A percentile compares a stretch with the other conserved stretches of the same genome.
phyloP scores from a whole-genome alignment of 2,888 invertebrate genomes.

The Pseudoips prasinana region DNA sequence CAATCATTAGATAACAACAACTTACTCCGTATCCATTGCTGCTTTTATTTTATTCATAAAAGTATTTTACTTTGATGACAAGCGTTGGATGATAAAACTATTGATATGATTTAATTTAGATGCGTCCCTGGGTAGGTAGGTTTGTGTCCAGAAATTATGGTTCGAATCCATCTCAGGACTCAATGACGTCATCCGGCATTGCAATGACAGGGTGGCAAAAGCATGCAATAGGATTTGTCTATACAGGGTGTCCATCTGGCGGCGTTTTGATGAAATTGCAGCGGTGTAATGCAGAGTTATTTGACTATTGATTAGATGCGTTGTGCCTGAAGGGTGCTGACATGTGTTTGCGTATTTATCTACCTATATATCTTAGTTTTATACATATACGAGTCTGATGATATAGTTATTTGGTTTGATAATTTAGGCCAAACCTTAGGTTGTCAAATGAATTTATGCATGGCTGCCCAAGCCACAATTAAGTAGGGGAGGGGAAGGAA shows the following conservation, averaged over 20 bases:
- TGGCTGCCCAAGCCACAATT: too few relatives aligned
- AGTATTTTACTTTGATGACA: background rate
- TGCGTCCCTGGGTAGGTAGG: constrained; percentile 27
- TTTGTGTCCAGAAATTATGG: constrained; percentile 74
- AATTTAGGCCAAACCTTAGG: too few relatives aligned
- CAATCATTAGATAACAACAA: constrained; percentile 5
- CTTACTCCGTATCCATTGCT: constrained; percentile 36
- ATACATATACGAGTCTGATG: too few relatives aligned
- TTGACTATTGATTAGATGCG: constrained; percentile 43
- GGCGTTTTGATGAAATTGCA: constrained; percentile 44
- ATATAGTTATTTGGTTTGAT: too few relatives aligned
- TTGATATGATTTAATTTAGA: constrained; percentile 3
- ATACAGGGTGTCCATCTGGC: constrained; percentile 36
- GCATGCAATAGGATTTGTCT: constrained; percentile 55
- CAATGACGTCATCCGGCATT: constrained; percentile 76
- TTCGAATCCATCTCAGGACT: constrained; percentile 73
- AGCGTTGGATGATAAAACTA: constrained; percentile 39
- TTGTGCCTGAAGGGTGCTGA: constrained; percentile 17
- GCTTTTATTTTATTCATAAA: constrained; percentile 1
- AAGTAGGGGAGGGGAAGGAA: too few relatives aligned
- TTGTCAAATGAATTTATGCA: too few relatives aligned
- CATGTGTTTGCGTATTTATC: too few relatives aligned
- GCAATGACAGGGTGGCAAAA: constrained; percentile 74
- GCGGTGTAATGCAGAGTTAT: constrained; percentile 43
- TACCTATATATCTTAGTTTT: too few relatives aligned